Base-by-base conservation (phyloP, 1,140 invertebrate genomes). In the Drosophila kurseongensis region DNA sequence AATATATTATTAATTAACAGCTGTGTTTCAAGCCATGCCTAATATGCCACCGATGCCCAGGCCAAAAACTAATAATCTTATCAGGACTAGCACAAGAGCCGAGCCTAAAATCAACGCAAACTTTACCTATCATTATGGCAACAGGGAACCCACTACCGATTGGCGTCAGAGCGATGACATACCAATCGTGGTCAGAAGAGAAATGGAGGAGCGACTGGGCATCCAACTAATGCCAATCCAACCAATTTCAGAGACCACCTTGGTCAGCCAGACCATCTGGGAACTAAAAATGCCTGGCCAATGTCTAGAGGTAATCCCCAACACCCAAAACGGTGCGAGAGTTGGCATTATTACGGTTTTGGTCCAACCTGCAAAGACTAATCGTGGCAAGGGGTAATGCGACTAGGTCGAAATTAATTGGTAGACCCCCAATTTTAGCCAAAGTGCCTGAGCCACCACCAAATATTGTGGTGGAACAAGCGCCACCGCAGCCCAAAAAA, bases 251-350 rank as follows among this genome's bases (percentile, higher is more conserved):
- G 35, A 71, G 2, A n/a, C 4, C 12, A 29, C 13, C 1, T 63
- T 47, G 0, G 75, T 90, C 5, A 89, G 84, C 41, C 84, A 90
- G n/a, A 89, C 65, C 4, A 58, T 90, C 3, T 89, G 84, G 84
- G 8, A 67, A 5, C 13, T 89, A 1, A 76, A 84, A 14, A 44
- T 51, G 56, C 62, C 71, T 1, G 61, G 51, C 0, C 29, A 84
- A 44, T 61, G 10, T 41, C 16, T 5, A 2, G 0, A 23, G 1
- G 1, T 4, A 2, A 6, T 5, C 13, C 41, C 10, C 10, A 52
- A 47, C 1, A 44, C 16, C 14, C 10, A 14, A 3, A 44, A 18
- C 4, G 23, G 18, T 13, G 1, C 32, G 6, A 66, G 51, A 13
- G 23, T 84, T 6, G 65, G 66, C 41, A 54, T 41, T 2, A 88